Evolutionary conservation across 2,113 vertebrate species (phyloP).

Genomic region (Odocoileus hemionus): DNA sequence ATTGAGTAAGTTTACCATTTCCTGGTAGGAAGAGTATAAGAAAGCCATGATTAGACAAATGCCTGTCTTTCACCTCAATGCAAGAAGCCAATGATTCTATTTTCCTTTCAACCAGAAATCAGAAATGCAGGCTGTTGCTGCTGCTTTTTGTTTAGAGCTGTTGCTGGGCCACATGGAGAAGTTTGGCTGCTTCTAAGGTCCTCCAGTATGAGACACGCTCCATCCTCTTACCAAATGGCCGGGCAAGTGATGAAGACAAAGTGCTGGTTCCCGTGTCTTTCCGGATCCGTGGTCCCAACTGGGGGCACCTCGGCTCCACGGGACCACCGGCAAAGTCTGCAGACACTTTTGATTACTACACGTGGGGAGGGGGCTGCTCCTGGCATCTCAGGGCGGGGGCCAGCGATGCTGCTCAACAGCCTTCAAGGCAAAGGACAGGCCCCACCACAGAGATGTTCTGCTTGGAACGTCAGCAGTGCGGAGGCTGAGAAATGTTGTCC

Average conservation of each 20-base stretch:
- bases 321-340: accelerated
- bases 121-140: accelerated
- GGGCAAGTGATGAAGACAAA: accelerated
- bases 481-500: accelerated
- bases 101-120: background rate
- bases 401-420: accelerated
- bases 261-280: accelerated
- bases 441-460: accelerated
- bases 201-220: accelerated
- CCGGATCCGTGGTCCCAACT: accelerated
- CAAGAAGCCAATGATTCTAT: background rate
- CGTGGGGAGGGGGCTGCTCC: accelerated
- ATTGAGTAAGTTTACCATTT: background rate
- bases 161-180: background rate
- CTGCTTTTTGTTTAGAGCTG: background rate
- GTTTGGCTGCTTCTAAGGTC: background rate
- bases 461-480: accelerated
- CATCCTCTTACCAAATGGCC: accelerated
- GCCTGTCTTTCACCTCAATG: too few relatives aligned
- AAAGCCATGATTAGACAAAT: background rate
- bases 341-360: accelerated
- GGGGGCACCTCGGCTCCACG: accelerated
- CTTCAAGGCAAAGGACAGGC: background rate
- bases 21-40: background rate
- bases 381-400: accelerated